phyloP scores from a whole-genome alignment of 2,113 vertebrate genomes.

The Nesoenas mayeri region DNA sequence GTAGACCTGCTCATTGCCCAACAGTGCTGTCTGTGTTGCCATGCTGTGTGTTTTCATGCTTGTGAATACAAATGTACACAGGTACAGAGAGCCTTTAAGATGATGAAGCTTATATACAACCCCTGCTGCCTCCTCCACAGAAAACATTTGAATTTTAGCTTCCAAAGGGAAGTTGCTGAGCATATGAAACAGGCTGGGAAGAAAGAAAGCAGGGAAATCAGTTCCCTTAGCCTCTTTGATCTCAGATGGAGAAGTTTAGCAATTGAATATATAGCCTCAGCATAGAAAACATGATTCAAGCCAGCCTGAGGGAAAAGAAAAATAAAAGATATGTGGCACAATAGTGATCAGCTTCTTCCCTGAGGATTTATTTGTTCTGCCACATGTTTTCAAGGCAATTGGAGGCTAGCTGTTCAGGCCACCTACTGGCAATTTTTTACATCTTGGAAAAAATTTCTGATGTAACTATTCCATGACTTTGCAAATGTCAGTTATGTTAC shows the following conservation, averaged over 20 bases:
- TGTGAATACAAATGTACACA: not conserved
- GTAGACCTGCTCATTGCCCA: not conserved
- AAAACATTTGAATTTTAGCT: not conserved
- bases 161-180: not conserved
- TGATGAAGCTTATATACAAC: not conserved
- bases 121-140: not conserved
- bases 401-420: not conserved
- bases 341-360: not conserved
- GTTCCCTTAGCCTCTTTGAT: not conserved
- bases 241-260: not conserved
- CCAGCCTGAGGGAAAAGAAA: not conserved
- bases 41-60: not conserved
- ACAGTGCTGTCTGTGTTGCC: not conserved
- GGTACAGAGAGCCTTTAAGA: not conserved
- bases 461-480: not conserved
- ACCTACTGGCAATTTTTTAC: not conserved
- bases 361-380: not conserved
- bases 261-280: not conserved
- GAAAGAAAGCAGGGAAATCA: not conserved
- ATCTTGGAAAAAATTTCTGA: not conserved
- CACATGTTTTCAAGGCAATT: not conserved
- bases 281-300: not conserved
- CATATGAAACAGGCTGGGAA: not conserved
- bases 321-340: not conserved
- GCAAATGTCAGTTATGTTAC: constrained; percentile 11